A percentile compares a stretch with the other conserved stretches of the same genome.
phyloP scores from a whole-genome alignment of 2,113 vertebrate genomes.

The Mormoops blainvillei region DNA sequence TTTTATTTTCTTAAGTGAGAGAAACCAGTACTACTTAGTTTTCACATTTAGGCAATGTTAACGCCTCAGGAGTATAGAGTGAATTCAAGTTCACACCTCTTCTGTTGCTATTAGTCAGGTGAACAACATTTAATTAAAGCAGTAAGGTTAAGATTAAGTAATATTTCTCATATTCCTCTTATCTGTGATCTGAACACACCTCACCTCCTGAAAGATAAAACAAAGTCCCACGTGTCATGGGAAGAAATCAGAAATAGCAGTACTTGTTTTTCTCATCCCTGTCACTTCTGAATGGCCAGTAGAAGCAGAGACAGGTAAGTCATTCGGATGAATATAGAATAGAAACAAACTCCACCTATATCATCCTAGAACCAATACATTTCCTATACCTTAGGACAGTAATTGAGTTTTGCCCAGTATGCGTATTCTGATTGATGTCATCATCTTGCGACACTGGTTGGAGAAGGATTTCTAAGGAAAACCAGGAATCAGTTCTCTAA shows the following conservation, averaged over 20 bases:
- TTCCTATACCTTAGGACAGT: neutral
- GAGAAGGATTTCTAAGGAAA: neutral
- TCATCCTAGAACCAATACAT: neutral
- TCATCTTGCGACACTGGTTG: neutral
- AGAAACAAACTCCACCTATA: neutral
- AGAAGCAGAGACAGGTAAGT: neutral
- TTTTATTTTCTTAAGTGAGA: constrained; percentile 27
- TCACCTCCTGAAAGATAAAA: neutral
- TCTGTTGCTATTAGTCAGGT: constrained; percentile 59
- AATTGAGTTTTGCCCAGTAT: neutral
- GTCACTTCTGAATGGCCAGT: neutral
- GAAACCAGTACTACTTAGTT: constrained; percentile 47
- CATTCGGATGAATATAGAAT: neutral
- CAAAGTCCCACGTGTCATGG: neutral
- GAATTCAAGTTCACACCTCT: constrained; percentile 51
- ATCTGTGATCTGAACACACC: constrained; percentile 38
- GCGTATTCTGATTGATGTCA: neutral
- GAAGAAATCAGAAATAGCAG: constrained; percentile 6
- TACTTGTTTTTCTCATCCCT: neutral
- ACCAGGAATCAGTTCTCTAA: neutral
- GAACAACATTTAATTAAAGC: constrained; percentile 67
- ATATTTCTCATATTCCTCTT: constrained; percentile 48
- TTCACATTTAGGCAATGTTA: constrained; percentile 53
- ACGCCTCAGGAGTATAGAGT: constrained; percentile 41
- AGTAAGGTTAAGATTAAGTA: constrained; percentile 54